Base-by-base conservation (phyloP, 1,140 invertebrate species). In the Halictus rubicundus region DNA sequence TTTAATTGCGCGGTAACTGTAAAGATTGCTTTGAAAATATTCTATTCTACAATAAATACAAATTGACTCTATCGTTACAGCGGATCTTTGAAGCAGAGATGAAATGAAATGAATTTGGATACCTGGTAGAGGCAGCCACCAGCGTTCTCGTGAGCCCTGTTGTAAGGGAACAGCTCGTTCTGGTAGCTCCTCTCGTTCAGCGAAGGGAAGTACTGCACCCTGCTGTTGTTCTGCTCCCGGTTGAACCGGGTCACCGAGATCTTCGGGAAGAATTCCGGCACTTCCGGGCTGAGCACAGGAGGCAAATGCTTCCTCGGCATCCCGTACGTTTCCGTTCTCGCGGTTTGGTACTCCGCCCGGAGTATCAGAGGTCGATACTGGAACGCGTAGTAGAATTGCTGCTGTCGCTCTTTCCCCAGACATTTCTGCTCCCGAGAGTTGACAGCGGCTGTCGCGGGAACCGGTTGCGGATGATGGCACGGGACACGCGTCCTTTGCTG, bases 261-360 rank as follows among this genome's bases (percentile, higher is more conserved):
- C 52, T 92, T 92, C 0, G 91, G 91, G 49, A 92, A 92, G 68
- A 92, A 93, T 85, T 93, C 91, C 5, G 91, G 90, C 10, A 92
- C 91, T 64, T 92, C 89, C 8, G 91, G 86, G 70, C 91, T 90
- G 14, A 92, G 52, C 32, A 88, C 46, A 9, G 88, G 87, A 0
- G 88, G 70, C 2, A 70, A 16, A 16, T 78, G 42, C 46, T 74
- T 83, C 4, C 78, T 68, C 25, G 49, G n/a, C 23, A 3, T 54
- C 1, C 39, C 80, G 2, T 68, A 61, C 5, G n/a, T 52, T 0
- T 81, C 68, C 2, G 65, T 76, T 52, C 46, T 66, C 8, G 54
- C 39, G 0, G 61, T 1, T 19, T 85, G 83, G 9, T 83, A 86
- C 10, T 86, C 73, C 5, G 80, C 59, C 23, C 70, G 73, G 2